These are phyloP conservation scores for Atherinomorus stipes DNA, from an alignment of 2,113 vertebrate species.

Conservation along the genomic window DNA sequence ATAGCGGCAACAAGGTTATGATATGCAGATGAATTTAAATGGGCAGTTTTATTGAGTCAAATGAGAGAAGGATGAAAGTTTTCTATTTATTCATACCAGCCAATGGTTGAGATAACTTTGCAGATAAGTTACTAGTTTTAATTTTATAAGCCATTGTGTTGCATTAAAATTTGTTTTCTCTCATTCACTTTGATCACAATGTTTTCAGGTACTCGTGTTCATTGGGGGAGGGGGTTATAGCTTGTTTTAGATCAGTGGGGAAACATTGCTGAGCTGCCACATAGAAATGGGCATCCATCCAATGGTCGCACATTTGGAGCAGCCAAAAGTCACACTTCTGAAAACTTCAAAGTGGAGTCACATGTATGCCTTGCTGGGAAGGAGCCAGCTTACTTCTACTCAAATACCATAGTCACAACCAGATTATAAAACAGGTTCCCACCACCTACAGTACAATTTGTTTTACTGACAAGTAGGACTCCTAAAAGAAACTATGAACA, in stretches of 20 bases:
- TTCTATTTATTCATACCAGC: no score
- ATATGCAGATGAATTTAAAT: no score
- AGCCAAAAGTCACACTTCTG: constrained; percentile 9
- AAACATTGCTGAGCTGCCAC: neutral
- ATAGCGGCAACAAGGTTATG: no score
- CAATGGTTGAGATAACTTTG: no score
- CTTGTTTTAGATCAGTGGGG: constrained; percentile 38
- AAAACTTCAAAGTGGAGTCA: constrained; percentile 32
- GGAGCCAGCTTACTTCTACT: neutral
- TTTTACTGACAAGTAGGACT: neutral
- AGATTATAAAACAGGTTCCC: neutral
- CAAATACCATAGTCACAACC: neutral
- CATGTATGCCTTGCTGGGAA: neutral
- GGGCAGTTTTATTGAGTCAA: no score
- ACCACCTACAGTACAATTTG: neutral
- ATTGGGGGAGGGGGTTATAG: no score
- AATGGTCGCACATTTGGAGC: constrained; percentile 35
- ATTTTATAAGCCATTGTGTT: no score
- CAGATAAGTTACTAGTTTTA: no score
- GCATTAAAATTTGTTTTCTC: no score
- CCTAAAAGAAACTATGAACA: neutral
- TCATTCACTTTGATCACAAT: neutral
- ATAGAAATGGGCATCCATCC: constrained; percentile 9
- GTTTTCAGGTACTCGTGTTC: neutral
- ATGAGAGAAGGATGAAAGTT: no score